Evolutionary conservation across 2,797 vertebrate genomes (phyloP).

Genomic region (Molothrus ater): DNA sequence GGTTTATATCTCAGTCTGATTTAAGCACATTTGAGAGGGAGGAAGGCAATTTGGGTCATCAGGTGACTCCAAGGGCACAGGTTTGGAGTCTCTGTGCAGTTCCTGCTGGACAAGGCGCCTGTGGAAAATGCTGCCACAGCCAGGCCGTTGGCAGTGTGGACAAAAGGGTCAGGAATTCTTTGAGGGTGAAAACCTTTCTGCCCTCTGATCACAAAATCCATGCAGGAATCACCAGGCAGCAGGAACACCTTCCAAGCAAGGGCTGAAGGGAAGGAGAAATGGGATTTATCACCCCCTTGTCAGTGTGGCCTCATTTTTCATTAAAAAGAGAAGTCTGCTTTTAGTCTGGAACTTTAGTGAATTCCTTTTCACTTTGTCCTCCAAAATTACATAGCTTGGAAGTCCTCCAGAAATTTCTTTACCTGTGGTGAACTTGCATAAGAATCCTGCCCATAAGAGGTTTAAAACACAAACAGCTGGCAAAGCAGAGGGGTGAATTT

Average conservation of each 20-base stretch:
- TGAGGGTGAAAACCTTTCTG: background rate
- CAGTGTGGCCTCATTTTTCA: background rate
- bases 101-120: background rate
- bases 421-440: background rate
- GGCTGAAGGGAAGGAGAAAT: background rate
- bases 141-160: background rate
- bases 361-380: background rate
- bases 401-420: background rate
- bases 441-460: background rate
- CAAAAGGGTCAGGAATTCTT: background rate
- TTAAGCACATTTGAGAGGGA: background rate
- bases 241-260: background rate
- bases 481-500: background rate
- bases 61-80: background rate
- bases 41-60: background rate
- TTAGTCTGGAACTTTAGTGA: background rate
- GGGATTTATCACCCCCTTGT: background rate
- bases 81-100: background rate
- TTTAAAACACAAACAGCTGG: background rate
- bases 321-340: background rate
- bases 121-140: background rate
- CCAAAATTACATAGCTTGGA: background rate
- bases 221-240: background rate
- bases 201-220: background rate
- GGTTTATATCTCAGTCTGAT: background rate